phyloP scores from a whole-genome alignment of 2,888 invertebrate genomes.

The Germaria angustata region DNA sequence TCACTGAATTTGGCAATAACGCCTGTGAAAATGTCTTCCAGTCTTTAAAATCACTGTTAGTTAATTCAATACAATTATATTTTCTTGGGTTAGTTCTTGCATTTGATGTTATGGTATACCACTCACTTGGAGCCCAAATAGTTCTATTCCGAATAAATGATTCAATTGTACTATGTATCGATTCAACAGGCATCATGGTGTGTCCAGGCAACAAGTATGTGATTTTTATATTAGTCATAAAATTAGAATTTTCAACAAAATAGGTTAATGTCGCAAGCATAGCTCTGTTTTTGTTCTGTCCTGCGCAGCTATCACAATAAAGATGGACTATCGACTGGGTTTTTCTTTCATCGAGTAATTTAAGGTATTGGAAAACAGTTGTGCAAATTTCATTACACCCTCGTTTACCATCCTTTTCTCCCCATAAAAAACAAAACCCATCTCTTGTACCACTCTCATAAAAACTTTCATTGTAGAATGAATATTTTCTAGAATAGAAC shows the following conservation, averaged over 20 bases:
- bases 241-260: no score
- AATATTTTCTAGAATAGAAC: conserved; percentile 21
- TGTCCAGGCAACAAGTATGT: no score
- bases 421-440: background rate
- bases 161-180: conserved; percentile 42
- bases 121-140: conserved; percentile 49
- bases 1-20: conserved; percentile 28
- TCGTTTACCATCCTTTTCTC: conserved; percentile 37
- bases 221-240: no score
- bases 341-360: conserved; percentile 39
- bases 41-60: conserved; percentile 37
- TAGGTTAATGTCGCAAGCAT: background rate
- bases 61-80: conserved; percentile 40
- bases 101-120: conserved; percentile 41
- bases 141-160: conserved; percentile 40
- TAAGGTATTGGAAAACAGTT: conserved; percentile 29
- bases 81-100: conserved; percentile 22
- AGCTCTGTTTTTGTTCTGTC: no score
- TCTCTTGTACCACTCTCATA: conserved; percentile 42
- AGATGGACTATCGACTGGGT: conserved; percentile 10
- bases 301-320: conserved; percentile 46
- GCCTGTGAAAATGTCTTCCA: conserved; percentile 53
- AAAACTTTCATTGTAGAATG: conserved; percentile 46
- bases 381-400: conserved; percentile 53
- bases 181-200: conserved; percentile 17